Base-by-base conservation (phyloP, 2,888 invertebrate genomes). In the Timema podura region DNA sequence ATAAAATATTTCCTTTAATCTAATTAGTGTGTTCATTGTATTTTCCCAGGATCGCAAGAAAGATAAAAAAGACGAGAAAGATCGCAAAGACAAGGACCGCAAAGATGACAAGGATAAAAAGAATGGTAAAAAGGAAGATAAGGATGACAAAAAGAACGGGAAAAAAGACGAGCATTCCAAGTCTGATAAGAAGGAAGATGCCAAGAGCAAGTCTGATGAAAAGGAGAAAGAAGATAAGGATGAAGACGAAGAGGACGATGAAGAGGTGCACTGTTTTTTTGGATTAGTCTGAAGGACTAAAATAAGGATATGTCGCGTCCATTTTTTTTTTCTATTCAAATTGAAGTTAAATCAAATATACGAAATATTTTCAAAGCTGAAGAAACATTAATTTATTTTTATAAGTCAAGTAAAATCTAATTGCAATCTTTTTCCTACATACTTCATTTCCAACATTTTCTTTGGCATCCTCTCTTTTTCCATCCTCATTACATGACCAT, bases 141-240 rank as follows among this genome's bases (percentile, higher is more conserved):
- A 78, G 77, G 81, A 78, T 15, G 83, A 83, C 57, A 81, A 81
- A 0, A 81, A 80, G 69, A 76, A 76, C 13, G 80, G 30, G 57
- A 30, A 82, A 57, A 80, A 80, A 47, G 77, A 78, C 49, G 30
- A 30, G 30, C 30, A 30, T 30, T 30, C 30, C 30, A 30, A 30
- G 30, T 30, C 30, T 30, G 30, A 30, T 30, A 77, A 75, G 13
- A 74, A 77, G 67, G 76, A 77, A 46, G 80, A 79, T n/a, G 80
- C 81, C n/a, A 83, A 82, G 11, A 86, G 86, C 73, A 82, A 80
- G 71, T 81, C 81, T 11, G 81, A 81, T 10, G 82, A 84, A 0
- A 84, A 84, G 30, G 83, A 83, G 8, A 83, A 84, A 5, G 80
- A 71, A 5, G 71, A 84, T 5, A 82, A 84, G 15, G 79, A 81